Conservation (phyloP, 2,113 vertebrate genomes). For the Poeciliopsis occidentalis region DNA sequence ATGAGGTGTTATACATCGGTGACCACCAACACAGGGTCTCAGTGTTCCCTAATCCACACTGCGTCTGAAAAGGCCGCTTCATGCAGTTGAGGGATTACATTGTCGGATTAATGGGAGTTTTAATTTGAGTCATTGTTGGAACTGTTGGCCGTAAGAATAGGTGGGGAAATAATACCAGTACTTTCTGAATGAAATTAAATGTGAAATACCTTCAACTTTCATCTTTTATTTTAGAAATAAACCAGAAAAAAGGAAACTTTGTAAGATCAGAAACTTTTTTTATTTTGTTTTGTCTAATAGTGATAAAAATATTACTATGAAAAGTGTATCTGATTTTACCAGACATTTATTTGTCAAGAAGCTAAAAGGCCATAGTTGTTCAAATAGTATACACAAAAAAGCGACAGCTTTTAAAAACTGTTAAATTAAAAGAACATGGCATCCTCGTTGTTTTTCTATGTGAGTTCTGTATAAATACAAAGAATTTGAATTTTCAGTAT, state of each 20-base stretch:
- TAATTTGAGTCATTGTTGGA: slow-evolving; percentile 75
- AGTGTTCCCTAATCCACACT: slow-evolving; percentile 76
- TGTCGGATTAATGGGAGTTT: slow-evolving; percentile 74
- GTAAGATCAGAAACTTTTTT: background rate
- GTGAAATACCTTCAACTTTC: slow-evolving; percentile 37
- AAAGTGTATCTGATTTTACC: background rate
- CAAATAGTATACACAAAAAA: background rate
- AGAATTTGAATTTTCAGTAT: background rate
- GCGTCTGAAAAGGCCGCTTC: slow-evolving; percentile 60
- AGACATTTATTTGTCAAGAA: background rate
- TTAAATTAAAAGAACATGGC: background rate
- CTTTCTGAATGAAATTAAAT: slow-evolving; percentile 43
- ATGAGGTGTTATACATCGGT: slow-evolving; percentile 77
- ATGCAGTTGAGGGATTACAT: slow-evolving; percentile 73
- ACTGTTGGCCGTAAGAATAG: slow-evolving; percentile 52
- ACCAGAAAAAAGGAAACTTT: background rate
- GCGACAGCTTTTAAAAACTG: too few species aligned
- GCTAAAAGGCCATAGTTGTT: background rate
- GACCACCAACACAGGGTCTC: slow-evolving; percentile 77
- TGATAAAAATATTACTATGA: background rate
- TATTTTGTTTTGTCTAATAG: too few species aligned
- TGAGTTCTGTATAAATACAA: too few species aligned
- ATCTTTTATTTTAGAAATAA: slow-evolving; percentile 14
- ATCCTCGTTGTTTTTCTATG: too few species aligned
- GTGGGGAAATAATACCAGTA: slow-evolving; percentile 42